Base-by-base conservation (phyloP, 2,888 invertebrate species). In the Congeria kusceri region DNA sequence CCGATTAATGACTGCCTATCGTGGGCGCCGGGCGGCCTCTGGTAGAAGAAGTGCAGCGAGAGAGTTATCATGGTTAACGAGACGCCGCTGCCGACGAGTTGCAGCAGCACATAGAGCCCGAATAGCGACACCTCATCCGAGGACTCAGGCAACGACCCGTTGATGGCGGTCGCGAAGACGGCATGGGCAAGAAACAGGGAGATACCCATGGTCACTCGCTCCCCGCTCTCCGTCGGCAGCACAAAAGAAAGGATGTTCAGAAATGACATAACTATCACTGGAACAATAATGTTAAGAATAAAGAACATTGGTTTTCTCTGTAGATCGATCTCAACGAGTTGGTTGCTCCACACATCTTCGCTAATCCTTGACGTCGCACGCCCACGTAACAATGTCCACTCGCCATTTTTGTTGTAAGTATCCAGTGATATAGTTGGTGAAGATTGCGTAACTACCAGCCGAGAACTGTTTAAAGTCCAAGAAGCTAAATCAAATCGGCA, bases 121-220 rank as follows among this genome's bases (percentile, higher is more conserved):
- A 85, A 77, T 11, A 76, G 65, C 7, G 83, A 78, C 9, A 85
- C 63, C 11, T 79, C 78, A 28, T 79, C 80, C 1, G 86, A 86
- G n/a, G 82, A 72, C 39, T 83, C 77, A 0, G 86, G 86, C n/a
- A 85, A 67, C 20, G 75, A 75, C 46, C 77, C 75, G 25, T 76
- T 77, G 0, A 86, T 58, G 27, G 80, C 70, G 7, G 85, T 85
- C 25, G 85, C 49, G 66, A 85, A 86, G 7, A 86, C 85, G 4
- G 85, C 84, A 46, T 85, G 74, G 0, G 85, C 82, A 5, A 86
- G 75, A 59, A 84, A 86, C 15, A 84, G 67, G 15, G 85, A 83
- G 1, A 84, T 80, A 25, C 82, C 75, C 25, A 85, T 71, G 2
- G 84, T 83, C 11, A 86, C 80, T 46, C 80, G 61, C 59, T 86